phyloP scores from a whole-genome alignment of 1,140 invertebrate species.

The Dryas iulia region DNA sequence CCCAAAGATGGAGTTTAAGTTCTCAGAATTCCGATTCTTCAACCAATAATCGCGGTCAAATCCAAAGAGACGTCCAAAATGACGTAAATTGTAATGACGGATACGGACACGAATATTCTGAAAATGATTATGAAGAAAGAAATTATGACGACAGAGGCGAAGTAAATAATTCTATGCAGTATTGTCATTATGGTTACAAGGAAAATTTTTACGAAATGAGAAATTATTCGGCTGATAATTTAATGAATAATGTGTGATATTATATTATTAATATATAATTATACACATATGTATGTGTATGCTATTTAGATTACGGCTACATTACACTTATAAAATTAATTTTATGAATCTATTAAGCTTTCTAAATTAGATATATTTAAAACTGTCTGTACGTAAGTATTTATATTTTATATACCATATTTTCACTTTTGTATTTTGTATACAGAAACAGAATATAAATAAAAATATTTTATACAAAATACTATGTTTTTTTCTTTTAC shows the following conservation, averaged over 20 bases:
- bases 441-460: too few relatives aligned
- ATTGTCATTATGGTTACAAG: conserved; percentile 66
- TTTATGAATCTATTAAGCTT: too few relatives aligned
- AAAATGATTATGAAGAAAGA: conserved; percentile 69
- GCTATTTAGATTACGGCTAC: too few relatives aligned
- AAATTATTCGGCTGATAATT: conserved; percentile 55
- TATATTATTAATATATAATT: conserved; percentile 16
- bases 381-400: too few relatives aligned
- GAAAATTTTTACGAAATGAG: conserved; percentile 68
- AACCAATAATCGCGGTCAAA: conserved; percentile 26
- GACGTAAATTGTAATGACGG: conserved; percentile 43
- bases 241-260: conserved; percentile 58
- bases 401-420: too few relatives aligned
- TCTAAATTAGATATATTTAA: too few relatives aligned
- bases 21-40: conserved; percentile 39
- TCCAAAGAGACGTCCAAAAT: conserved; percentile 40
- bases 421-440: too few relatives aligned
- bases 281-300: not conserved
- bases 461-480: too few relatives aligned
- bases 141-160: conserved; percentile 59
- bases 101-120: conserved; percentile 57
- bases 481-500: too few relatives aligned
- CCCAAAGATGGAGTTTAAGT: conserved; percentile 64
- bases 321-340: too few relatives aligned
- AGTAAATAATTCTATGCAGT: conserved; percentile 45